Evolutionary conservation across 1,140 invertebrate genomes (phyloP), one percentile per base, ranked within the genome.

Genomic region (Adoxophyes honmai): DNA sequence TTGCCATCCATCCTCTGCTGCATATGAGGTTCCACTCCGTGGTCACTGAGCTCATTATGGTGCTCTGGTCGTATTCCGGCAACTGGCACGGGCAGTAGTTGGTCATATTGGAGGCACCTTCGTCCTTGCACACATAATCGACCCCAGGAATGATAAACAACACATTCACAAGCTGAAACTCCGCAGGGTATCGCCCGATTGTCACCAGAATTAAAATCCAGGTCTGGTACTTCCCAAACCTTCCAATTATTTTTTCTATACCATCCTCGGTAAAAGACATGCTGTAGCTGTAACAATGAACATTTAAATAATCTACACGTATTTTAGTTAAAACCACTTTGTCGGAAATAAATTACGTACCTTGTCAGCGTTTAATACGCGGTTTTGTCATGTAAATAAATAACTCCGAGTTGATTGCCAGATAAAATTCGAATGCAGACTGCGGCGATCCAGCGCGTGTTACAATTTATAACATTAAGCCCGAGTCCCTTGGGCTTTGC

Each of bases 91-190:
- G 79, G 63, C 87, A 88, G 64, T 79, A 44, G 69, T 89, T 83
- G n/a, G 81, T 81, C 28, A 69, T 59, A 1, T 86, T 79, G 16
- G 78, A 69, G 0, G 73, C 75, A 6, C 60, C 64, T 10, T 84
- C 84, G 72, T 73, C 66, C 15, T 83, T 89, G 59, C 93, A 94
- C 52, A 85, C 89, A 64, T 92, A 94, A 65, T 91, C 88, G 1
- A 90, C 90, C 8, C 88, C 89, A 0, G 93, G 93, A 38, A 93
- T 90, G 36, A 94, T 78, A 71, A 94, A 94, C 6, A 92, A 89
- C 4, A 94, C 93, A 3, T 92, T 93, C 7, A 92, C 75, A 57
- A 94, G 89, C 70, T 94, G 92, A 90, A 93, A 94, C 18, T 93
- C 92, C 0, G 93, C 91, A 0, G 93, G 93, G 62, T 93, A 91